Base-by-base conservation (phyloP, 2,888 invertebrate genomes). In the Schizaphis graminum region DNA sequence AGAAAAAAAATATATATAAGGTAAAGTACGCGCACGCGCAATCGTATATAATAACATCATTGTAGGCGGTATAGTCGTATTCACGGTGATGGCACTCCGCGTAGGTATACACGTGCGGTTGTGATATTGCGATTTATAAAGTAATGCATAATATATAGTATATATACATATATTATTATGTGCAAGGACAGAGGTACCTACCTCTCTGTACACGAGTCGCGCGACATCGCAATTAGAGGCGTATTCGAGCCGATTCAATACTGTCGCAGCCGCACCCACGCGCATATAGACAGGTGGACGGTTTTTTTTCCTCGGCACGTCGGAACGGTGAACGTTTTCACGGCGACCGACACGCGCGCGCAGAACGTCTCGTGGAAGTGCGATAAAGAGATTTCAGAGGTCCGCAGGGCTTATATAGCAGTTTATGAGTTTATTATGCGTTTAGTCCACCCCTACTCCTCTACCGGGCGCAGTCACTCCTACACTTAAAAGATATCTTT, bases 371-470 rank as follows among this genome's bases (percentile, higher is more conserved):
- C 57, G n/a, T 41, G 41, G 28, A 24, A 57, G 61, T 35, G 85
- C 85, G 90, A 93, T 93, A 90, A 93, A 93, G 93, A 93, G 90
- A 93, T 93, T 93, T 90, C 41, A 85, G 61, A 90, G 93, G 93
- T 90, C 93, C 57, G 89, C 26, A 41, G 47, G 49, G 93, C 85
- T 90, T 93, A 90, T n/a, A n/a, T n/a, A 35, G 85, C 90, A 85
- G 93, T 93, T 93, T 93, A 93, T 35, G 93, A 90, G 93, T 93
- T 93, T 93, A 93, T 93, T 93, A 93, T 93, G 93, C 93, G 89
- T 61, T 90, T 61, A 57, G 49, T 21, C 61, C 57, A 57, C 24
- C 47, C 85, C 56, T 8, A n/a, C 35, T 21, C 5, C 49, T 35
- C n/a, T 16, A 1, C 1, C 67, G 21, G 4, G 35, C 77, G 21